A percentile compares a stretch with the other conserved stretches of the same genome.
phyloP scores from a whole-genome alignment of 1,140 invertebrate genomes.

The Pantala flavescens region DNA sequence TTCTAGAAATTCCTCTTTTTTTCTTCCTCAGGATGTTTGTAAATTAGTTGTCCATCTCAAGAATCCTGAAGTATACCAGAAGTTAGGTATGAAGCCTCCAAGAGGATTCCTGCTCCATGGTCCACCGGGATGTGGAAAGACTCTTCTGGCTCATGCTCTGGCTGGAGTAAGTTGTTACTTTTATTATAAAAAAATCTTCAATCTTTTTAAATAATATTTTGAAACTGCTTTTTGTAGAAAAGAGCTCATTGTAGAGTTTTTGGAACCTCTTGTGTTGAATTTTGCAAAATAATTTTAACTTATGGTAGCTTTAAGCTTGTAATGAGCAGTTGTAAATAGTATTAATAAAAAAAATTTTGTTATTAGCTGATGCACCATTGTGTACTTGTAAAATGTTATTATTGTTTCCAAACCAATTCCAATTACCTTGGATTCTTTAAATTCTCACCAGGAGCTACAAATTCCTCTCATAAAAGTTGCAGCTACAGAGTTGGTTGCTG shows the following conservation, averaged over 20 bases:
- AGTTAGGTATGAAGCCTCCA: constrained; percentile 69
- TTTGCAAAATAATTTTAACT: no score
- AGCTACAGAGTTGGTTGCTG: constrained; percentile 85
- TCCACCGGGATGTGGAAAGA: constrained; percentile 89
- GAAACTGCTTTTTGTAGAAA: no score
- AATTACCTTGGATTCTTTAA: no score
- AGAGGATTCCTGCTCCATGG: constrained; percentile 80
- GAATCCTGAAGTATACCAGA: constrained; percentile 69
- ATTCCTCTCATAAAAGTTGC: constrained; percentile 75
- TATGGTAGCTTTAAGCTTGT: no score
- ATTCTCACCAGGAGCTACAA: constrained; percentile 37
- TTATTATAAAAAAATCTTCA: constrained; percentile 14
- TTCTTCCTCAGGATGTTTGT: constrained; percentile 52
- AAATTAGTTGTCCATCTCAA: constrained; percentile 71
- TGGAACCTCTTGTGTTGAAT: no score
- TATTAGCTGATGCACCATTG: no score
- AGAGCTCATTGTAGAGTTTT: no score
- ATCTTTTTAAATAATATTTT: no score
- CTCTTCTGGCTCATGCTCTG: constrained; percentile 80
- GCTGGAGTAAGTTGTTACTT: constrained; percentile 70
- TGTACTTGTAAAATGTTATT: no score
- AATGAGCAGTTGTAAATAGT: no score
- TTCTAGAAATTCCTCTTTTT: constrained; percentile 11
- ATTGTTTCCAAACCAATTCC: no score
- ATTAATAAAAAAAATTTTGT: no score